Evolutionary conservation across 2,797 vertebrate genomes (phyloP), one percentile per base, ranked within the genome.

Genomic region (Gymnoscopelus microlampas): DNA sequence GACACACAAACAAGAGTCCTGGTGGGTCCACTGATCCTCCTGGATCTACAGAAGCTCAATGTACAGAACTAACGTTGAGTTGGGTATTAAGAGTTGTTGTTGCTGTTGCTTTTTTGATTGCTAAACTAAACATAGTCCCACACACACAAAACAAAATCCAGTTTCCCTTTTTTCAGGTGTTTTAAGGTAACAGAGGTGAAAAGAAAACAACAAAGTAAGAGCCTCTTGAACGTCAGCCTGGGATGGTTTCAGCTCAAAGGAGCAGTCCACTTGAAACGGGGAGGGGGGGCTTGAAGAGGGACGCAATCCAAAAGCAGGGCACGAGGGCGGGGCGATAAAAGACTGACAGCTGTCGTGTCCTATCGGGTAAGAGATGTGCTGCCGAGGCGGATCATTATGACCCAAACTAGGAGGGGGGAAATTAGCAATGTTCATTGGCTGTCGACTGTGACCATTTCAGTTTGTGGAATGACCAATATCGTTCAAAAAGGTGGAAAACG

Each of bases 141-240:
- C 60, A 60, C 60, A 79, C 78, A 74, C 68, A 66, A 73, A 8
- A 3, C 64, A 73, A 78, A 10, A 3, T 32, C 59, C 62, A 53
- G 11, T 2, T 48, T 72, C 74, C 77, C 61, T 67, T 78, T 23
- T 56, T 23, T 56, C 63, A 54, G 66, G n/a, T 44, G 68, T 53
- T 56, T 83, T 85, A 86, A 87, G 89, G 85, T 85, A 56, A 78
- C 78, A 68, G 62, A 55, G 85, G 82, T 84, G 85, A 88, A 83
- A 77, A 60, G 24, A 67, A 72, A 69, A 60, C 58, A 44, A 70
- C 32, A 56, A 32, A 65, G 15, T 44, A 32, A 65, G 15, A 67
- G 53, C 12, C 14, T 57, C 39, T 19, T 59, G 19, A 19, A 19
- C 19, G 19, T 19, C 19, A 19, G 19, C 19, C 19, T 19, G 19